Conservation (phyloP, 1,140 invertebrate genomes). For the Drosophila nasuta region DNA sequence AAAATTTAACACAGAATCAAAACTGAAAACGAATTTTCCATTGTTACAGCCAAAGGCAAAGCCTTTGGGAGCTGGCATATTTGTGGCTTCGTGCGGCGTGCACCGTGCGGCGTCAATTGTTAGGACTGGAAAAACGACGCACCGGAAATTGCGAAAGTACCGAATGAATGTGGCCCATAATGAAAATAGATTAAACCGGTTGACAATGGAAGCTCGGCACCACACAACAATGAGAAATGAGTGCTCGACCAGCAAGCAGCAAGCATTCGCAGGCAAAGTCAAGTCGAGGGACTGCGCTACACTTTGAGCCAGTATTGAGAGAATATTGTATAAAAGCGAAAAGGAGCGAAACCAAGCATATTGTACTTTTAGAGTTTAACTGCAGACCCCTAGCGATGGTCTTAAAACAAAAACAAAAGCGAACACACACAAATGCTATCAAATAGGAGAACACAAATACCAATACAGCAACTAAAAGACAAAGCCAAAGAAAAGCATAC, state of each 20-base stretch:
- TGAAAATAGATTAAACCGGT: constrained; percentile 74
- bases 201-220: constrained; percentile 38
- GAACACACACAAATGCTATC: not conserved
- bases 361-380: constrained; percentile 75
- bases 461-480: constrained; percentile 8
- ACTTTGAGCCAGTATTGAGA: constrained; percentile 12
- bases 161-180: constrained; percentile 60
- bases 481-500: not conserved
- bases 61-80: constrained; percentile 48
- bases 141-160: constrained; percentile 32
- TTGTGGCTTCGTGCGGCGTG: constrained; percentile 45
- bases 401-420: constrained; percentile 46
- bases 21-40: constrained; percentile 27
- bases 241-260: not conserved
- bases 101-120: constrained; percentile 46
- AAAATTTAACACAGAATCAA: not conserved
- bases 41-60: constrained; percentile 50
- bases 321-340: not conserved
- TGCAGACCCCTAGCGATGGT: constrained; percentile 57
- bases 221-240: constrained; percentile 59
- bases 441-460: constrained; percentile 1
- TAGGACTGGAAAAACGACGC: constrained; percentile 43
- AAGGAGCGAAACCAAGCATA: constrained; percentile 21
- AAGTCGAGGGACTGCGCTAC: constrained; percentile 13
- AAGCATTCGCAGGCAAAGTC: constrained; percentile 1